Evolutionary conservation across 2,113 vertebrate genomes (phyloP), one percentile per base, ranked within the genome.

Genomic region (Mobula birostris): DNA sequence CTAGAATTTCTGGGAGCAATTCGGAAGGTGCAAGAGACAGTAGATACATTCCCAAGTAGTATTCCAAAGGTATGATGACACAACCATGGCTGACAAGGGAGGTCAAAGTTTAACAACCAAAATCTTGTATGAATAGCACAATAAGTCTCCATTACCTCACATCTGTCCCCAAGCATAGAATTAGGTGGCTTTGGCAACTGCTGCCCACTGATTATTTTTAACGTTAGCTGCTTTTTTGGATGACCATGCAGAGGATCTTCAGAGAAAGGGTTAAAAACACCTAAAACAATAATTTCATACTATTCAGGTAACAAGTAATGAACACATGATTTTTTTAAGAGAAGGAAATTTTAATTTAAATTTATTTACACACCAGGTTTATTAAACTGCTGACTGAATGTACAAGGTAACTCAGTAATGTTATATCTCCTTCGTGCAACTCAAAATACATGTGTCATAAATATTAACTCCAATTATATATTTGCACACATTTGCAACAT

Each of bases 131-230:
- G 5, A n/a, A 14, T 61, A 90, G n/a, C 14, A n/a, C 61, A 94
- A 9, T n/a, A 40, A 70, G n/a, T 9, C 0, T 7, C 2, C 17
- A 95, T 97, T 95, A 99, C 98, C 98, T 99, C 99, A 94, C 99
- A 98, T 94, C 98, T 97, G 96, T 99, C 99, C 90, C 99, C 99
- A 95, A 99, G 95, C 99, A 99, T 98, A 2, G 98, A 99, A 95
- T 99, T 98, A 36, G 99, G 98, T 92, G 99, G 99, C 95, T 99
- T 99, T 70, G 99, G 99, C 56, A 99, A 97, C 94, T 99, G 99
- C 94, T 99, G 99, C 32, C 99, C 99, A 94, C 99, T 99, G 96
- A 99, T 99, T 96, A 99, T 97, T 96, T 99, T 99, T 94, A 99
- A 97, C 94, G 98, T 96, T 68, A 99, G 97, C 95, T 99, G 98